Conservation (phyloP, 2,113 vertebrate genomes). For the Triplophysa dalaica region DNA sequence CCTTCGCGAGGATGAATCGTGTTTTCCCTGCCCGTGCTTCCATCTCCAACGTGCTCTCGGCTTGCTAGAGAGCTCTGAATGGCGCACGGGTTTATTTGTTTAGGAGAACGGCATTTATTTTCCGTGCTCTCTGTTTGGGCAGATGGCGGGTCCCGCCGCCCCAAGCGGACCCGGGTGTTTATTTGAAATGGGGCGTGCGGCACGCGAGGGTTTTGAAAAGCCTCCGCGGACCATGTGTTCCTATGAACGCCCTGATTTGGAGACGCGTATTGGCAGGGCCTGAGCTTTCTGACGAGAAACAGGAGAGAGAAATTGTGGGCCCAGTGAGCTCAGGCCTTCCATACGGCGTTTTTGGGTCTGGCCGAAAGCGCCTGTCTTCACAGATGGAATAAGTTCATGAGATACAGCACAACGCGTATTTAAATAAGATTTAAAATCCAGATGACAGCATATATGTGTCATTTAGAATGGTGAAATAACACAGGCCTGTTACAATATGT, state of each 20-base stretch:
- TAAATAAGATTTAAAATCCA: slow-evolving; percentile 1
- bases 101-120: slow-evolving; percentile 58
- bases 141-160: slow-evolving; percentile 54
- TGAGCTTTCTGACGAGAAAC: slow-evolving; percentile 56
- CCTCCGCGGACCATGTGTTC: slow-evolving; percentile 50
- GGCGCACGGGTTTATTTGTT: slow-evolving; percentile 60
- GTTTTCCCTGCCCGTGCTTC: slow-evolving; percentile 26
- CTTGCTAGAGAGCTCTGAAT: slow-evolving; percentile 20
- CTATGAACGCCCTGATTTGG: slow-evolving; percentile 47
- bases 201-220: slow-evolving; percentile 51
- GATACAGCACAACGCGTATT: slow-evolving; percentile 37
- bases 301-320: slow-evolving; percentile 51
- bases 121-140: slow-evolving; percentile 56
- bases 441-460: slow-evolving; percentile 2
- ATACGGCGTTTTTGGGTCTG: slow-evolving; percentile 26
- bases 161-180: slow-evolving; percentile 60
- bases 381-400: slow-evolving; percentile 50
- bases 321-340: slow-evolving; percentile 21
- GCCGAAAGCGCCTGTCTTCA: slow-evolving; percentile 46
- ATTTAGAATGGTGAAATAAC: slow-evolving; percentile 17
- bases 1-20: slow-evolving; percentile 49
- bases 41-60: slow-evolving; percentile 18
- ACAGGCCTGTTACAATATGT: not conserved
- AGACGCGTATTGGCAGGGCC: slow-evolving; percentile 52
- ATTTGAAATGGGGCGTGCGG: slow-evolving; percentile 61